phyloP scores from a whole-genome alignment of 2,888 invertebrate genomes.

The Eupithecia subumbrata region DNA sequence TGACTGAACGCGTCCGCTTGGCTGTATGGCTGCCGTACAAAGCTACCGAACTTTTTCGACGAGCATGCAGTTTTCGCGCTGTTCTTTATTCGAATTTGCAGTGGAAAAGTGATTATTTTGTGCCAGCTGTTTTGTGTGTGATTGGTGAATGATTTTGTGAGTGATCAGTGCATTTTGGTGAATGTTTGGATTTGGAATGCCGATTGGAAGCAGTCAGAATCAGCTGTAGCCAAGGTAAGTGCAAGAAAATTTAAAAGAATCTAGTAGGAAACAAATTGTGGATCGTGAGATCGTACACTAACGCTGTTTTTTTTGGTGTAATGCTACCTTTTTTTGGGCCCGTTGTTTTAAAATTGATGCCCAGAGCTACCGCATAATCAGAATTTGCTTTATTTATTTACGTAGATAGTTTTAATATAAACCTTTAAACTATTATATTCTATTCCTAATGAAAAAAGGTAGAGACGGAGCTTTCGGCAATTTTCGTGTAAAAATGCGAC shows the following conservation, averaged over 20 bases:
- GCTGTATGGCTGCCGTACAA: constrained; percentile 47
- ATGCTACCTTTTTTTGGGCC: too few species aligned
- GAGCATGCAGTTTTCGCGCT: constrained; percentile 69
- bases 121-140: constrained; percentile 57
- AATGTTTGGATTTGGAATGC: constrained; percentile 57
- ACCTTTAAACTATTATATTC: background rate
- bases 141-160: constrained; percentile 56
- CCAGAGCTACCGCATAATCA: background rate
- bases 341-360: background rate
- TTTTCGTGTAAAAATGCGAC: background rate
- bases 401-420: background rate
- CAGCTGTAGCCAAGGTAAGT: constrained; percentile 47
- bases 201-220: constrained; percentile 15
- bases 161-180: constrained; percentile 52
- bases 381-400: background rate
- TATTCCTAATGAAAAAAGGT: background rate
- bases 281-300: background rate
- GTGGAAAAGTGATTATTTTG: constrained; percentile 58
- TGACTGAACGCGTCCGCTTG: constrained; percentile 57
- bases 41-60: constrained; percentile 74
- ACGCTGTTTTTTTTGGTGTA: too few species aligned
- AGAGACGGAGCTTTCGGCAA: background rate
- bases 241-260: background rate
- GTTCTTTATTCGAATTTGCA: constrained; percentile 49
- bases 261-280: background rate